Evolutionary conservation across 2,888 invertebrate species (phyloP), one percentile per base, ranked within the genome.

Genomic region (Lycaena phlaeas): DNA sequence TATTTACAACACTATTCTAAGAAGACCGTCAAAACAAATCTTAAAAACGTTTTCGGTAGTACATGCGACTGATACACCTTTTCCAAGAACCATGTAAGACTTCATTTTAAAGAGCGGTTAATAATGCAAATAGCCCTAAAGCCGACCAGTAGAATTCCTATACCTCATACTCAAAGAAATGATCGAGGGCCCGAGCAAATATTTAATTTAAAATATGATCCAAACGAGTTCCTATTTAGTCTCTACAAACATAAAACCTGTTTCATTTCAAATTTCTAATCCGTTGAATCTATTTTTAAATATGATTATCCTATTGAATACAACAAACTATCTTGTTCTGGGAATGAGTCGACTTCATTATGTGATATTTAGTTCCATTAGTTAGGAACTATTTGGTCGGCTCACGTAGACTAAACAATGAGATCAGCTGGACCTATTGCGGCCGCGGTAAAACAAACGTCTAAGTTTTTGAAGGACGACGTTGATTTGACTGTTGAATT

Each of bases 361-460:
- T 43, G 10, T 14, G 28, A 44, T 36, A 45, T 27, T 29, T 39
- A 40, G 37, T 45, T 49, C 38, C 40, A 50, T 47, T 50, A 31
- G 41, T 45, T 48, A 45, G 46, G 43, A 52, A 54, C 51, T 43
- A 69, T 72, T 71, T 68, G 58, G 53, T 49, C 64, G 54, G 56
- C 64, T 62, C 53, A 57, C 44, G 72, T 75, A 82, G 82, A 82
- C 82, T 81, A 82, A 82, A 81, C 82, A 82, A 79, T 82, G 81
- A 79, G 73, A 74, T 81, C 81, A 82, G 70, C 68, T 65, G 65
- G 53, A 55, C 46, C 42, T 44, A 50, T 46, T 47, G 52, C 46
- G 46, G 49, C 30, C 41, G 41, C 54, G 18, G 22, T 31, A 31
- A 27, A 25, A 39, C 26, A 56, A 56, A 58, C 52, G 51, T 54